Evolutionary conservation across 2,797 vertebrate species (phyloP).

Genomic region (Brachyalestes nurse): DNA sequence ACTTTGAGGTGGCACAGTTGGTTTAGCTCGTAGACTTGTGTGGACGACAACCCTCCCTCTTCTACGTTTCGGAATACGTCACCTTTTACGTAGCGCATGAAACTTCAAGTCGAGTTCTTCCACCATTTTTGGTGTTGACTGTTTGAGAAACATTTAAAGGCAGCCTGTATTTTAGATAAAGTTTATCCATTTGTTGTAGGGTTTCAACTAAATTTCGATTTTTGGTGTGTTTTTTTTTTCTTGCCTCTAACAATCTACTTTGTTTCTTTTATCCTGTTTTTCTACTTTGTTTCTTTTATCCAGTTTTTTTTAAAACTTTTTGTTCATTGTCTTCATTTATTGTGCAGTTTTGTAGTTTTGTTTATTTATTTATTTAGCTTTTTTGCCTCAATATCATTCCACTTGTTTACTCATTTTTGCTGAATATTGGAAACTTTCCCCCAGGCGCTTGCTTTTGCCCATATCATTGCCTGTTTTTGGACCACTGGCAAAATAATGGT

Average conservation of each 20-base stretch:
- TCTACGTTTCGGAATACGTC: conserved; percentile 77
- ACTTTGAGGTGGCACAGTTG: conserved; percentile 54
- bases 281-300: background rate
- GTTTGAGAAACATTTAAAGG: background rate
- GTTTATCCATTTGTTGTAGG: background rate
- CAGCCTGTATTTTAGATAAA: background rate
- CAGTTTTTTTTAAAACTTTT: background rate
- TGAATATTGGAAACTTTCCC: background rate
- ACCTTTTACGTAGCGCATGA: conserved; percentile 70
- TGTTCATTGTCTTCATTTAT: background rate
- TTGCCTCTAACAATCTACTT: background rate
- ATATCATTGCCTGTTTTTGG: background rate
- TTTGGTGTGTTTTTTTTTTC: background rate
- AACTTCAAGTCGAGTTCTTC: conserved; percentile 59
- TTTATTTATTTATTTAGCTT: conserved; percentile 33
- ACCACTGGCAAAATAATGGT: background rate
- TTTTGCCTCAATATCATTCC: background rate
- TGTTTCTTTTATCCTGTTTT: background rate
- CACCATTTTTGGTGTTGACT: conserved; percentile 18
- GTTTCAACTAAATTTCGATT: background rate
- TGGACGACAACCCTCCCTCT: conserved; percentile 80
- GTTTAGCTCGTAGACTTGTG: conserved; percentile 71
- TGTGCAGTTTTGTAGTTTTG: conserved; percentile 44
- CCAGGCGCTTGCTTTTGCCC: background rate
- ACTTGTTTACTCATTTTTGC: background rate